A percentile compares a stretch with the other conserved stretches of the same genome.
These are phyloP conservation scores for Muntiacus reevesi DNA, from an alignment of 2,113 vertebrate species.

Conservation along the genomic window DNA sequence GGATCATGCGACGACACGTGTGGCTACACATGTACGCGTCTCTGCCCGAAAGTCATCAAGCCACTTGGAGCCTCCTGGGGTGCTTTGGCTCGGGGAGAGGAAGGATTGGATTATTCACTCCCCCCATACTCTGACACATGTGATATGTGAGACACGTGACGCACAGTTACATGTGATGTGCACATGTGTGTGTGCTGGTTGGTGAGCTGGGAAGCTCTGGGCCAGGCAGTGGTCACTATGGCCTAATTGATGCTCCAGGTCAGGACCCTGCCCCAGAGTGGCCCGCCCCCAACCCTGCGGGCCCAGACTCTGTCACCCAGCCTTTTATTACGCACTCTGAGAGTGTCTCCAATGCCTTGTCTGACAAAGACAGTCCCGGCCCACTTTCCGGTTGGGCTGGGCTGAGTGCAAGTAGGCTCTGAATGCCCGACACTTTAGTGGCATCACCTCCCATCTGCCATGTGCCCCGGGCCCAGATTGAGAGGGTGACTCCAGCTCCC, in stretches of 20 bases:
- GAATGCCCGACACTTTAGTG: constrained; percentile 75
- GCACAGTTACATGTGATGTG: neutral
- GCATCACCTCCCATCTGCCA: constrained; percentile 37
- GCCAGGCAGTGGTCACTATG: neutral
- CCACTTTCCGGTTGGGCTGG: constrained; percentile 5
- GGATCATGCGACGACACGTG: neutral
- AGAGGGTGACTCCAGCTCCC: constrained; percentile 74
- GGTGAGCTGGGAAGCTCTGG: neutral
- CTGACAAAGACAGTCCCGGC: constrained; percentile 53
- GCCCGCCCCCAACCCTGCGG: neutral
- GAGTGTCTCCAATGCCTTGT: constrained; percentile 81
- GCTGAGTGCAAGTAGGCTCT: constrained; percentile 61
- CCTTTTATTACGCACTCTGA: constrained; percentile 86
- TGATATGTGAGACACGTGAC: neutral
- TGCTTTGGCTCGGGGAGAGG: neutral
- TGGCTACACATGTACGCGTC: neutral
- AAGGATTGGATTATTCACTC: neutral
- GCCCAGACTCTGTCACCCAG: neutral
- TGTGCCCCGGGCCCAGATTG: constrained; percentile 41
- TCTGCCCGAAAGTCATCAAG: neutral
- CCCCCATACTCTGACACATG: neutral
- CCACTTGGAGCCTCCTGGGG: neutral
- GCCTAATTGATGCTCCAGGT: neutral
- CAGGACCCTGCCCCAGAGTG: neutral
- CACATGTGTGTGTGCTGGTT: neutral